phyloP scores from a whole-genome alignment of 2,797 vertebrate species.

The Lycodopsis pacificus region DNA sequence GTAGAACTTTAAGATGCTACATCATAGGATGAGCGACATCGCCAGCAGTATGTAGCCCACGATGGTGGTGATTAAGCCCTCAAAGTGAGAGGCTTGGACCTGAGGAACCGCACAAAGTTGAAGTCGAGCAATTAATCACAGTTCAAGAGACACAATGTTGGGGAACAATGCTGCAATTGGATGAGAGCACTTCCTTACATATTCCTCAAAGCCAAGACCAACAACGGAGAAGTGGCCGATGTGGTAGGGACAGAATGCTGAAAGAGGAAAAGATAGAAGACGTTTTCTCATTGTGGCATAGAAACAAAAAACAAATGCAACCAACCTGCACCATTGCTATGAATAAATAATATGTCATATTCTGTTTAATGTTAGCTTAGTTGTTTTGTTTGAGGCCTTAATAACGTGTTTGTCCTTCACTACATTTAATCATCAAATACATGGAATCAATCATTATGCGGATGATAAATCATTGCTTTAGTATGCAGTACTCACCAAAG shows the following conservation, averaged over 20 bases:
- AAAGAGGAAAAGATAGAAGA: neutral
- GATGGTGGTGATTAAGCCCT: conserved; percentile 98
- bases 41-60: conserved; percentile 97
- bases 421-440: neutral
- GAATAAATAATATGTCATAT: neutral
- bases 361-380: no score
- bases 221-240: conserved; percentile 99
- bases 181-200: conserved; percentile 86
- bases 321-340: neutral
- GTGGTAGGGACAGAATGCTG: conserved; percentile 99
- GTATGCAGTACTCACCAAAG: conserved; percentile 89
- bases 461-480: neutral
- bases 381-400: neutral
- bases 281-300: neutral
- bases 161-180: neutral
- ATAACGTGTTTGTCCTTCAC: neutral
- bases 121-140: neutral
- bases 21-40: conserved; percentile 91
- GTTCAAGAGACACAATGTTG: neutral
- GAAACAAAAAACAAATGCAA: neutral
- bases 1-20: neutral
- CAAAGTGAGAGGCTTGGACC: conserved; percentile 99
- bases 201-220: conserved; percentile 96
- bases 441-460: neutral
- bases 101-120: conserved; percentile 45